These are phyloP conservation scores for Dinomys branickii DNA, from an alignment of 2,113 vertebrate species.

Conservation along the genomic window DNA sequence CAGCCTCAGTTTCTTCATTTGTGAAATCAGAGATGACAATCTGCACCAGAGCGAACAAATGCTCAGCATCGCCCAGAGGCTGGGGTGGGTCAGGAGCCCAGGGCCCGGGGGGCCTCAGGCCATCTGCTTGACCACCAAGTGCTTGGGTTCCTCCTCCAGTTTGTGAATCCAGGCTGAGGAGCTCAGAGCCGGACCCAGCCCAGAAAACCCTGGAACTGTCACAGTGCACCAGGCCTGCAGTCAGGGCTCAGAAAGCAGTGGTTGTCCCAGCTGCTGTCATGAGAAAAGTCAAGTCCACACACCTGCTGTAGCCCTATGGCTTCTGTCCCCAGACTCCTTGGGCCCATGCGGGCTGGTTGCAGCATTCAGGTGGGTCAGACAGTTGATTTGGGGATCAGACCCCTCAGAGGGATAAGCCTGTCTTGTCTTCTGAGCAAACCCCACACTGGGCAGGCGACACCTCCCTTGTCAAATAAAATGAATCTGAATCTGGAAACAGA, in stretches of 20 bases:
- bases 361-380: background rate
- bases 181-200: background rate
- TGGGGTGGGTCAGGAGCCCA: background rate
- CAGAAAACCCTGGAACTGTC: no score
- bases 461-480: background rate
- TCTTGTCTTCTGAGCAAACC: background rate
- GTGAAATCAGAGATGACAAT: background rate
- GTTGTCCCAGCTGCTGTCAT: background rate
- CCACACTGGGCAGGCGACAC: fast-evolving
- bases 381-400: background rate
- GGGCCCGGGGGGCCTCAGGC: background rate
- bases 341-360: background rate
- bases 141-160: background rate
- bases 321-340: background rate
- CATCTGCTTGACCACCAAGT: background rate
- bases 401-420: no score
- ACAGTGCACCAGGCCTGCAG: background rate
- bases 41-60: background rate
- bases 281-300: background rate
- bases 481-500: background rate
- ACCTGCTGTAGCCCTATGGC: background rate
- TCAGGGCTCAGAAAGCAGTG: background rate
- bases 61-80: background rate
- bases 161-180: background rate
- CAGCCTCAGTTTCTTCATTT: background rate